These are phyloP conservation scores for Ceratosolen fusciceps DNA, from an alignment of 1,140 invertebrate genomes.

Conservation along the genomic window DNA sequence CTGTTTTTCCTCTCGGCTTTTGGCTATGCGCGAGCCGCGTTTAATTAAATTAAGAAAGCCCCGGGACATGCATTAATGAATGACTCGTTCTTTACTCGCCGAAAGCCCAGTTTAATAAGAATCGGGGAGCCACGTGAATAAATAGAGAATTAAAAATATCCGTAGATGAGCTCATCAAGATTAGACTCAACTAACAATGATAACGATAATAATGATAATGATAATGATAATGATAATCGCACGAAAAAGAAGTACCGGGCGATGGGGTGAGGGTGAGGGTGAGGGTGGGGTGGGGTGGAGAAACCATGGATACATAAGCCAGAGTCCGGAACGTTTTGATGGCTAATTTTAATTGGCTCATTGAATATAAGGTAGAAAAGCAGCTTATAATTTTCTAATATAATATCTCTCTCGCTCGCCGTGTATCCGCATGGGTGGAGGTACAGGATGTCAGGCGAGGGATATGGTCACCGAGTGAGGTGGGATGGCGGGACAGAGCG, in stretches of 20 bases:
- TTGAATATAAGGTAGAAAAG: slow-evolving; percentile 32
- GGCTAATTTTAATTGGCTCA: slow-evolving; percentile 49
- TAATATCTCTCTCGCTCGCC: too few relatives aligned
- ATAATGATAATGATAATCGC: too few relatives aligned
- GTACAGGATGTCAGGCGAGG: background rate
- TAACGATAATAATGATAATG: too few relatives aligned
- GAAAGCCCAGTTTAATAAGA: background rate
- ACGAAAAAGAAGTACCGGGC: too few relatives aligned
- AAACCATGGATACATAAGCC: too few relatives aligned
- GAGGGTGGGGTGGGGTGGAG: background rate
- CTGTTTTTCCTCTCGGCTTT: too few relatives aligned
- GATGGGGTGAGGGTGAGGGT: background rate
- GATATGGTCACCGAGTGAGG: background rate
- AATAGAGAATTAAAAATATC: background rate
- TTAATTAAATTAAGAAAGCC: background rate
- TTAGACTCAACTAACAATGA: background rate
- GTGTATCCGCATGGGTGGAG: too few relatives aligned
- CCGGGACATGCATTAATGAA: background rate
- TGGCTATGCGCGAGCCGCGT: background rate
- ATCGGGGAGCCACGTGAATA: background rate
- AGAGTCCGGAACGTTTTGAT: slow-evolving; percentile 30
- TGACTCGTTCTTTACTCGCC: background rate
- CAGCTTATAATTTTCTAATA: slow-evolving; percentile 42
- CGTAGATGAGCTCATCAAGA: too few relatives aligned
- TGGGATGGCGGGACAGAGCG: background rate